phyloP scores from a whole-genome alignment of 1,140 invertebrate genomes.

The Zaprionus tsacasi region DNA sequence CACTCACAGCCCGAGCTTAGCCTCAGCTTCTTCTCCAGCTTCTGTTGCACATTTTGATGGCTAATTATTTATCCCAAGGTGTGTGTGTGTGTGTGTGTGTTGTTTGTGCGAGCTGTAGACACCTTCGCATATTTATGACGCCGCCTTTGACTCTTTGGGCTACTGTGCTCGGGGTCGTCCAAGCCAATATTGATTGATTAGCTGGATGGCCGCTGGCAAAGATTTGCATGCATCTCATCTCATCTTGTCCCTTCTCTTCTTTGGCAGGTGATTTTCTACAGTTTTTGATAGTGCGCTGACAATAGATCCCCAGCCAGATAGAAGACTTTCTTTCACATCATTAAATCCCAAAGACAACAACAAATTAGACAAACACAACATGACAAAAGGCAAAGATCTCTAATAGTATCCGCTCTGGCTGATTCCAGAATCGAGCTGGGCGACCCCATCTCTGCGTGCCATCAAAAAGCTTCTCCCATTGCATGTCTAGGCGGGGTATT shows the following conservation, averaged over 20 bases:
- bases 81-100: constrained; percentile 7
- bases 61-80: constrained; percentile 42
- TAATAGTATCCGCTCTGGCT: constrained; percentile 49
- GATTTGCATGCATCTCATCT: constrained; percentile 42
- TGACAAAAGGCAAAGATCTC: constrained; percentile 38
- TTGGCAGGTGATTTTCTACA: constrained; percentile 26
- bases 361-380: constrained; percentile 47
- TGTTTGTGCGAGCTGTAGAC: constrained; percentile 30
- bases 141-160: constrained; percentile 13
- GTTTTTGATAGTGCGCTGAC: constrained; percentile 44
- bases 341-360: constrained; percentile 43
- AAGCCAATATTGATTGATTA: constrained; percentile 54
- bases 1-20: constrained; percentile 15
- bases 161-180: constrained; percentile 13
- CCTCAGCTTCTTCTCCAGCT: constrained; percentile 27
- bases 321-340: constrained; percentile 61
- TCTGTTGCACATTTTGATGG: constrained; percentile 52
- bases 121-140: constrained; percentile 33
- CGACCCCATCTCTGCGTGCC: constrained; percentile 25
- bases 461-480: background rate
- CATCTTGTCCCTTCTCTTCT: background rate
- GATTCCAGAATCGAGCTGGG: constrained; percentile 29
- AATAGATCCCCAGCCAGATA: constrained; percentile 29
- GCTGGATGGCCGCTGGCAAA: constrained; percentile 39
- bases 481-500: constrained; percentile 34